Conservation (phyloP, 2,113 vertebrate genomes). For the Lepus europaeus region DNA sequence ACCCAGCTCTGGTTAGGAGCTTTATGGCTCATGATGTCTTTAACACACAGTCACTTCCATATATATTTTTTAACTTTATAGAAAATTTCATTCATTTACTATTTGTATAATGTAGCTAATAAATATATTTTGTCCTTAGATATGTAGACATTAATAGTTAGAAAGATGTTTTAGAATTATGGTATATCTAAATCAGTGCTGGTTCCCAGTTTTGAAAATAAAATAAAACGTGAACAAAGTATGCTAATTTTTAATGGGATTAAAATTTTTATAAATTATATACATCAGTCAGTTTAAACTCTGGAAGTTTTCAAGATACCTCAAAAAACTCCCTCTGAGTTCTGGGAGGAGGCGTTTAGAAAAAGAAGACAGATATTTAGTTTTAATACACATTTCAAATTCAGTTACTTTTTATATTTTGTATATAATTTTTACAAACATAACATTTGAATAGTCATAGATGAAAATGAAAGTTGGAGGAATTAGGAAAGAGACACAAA, state of each 20-base stretch:
- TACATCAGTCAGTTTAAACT: background rate
- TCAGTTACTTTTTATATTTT: background rate
- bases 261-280: background rate
- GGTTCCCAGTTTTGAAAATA: background rate
- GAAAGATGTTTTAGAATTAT: background rate
- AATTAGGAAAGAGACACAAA: rapidly evolving
- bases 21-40: no score
- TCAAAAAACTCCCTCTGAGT: background rate
- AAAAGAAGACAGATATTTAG: background rate
- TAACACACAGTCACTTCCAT: no score
- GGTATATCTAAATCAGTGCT: background rate
- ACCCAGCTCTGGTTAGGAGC: no score
- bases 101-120: background rate
- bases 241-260: background rate
- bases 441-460: background rate
- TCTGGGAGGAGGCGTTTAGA: background rate
- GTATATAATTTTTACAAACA: background rate
- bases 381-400: background rate
- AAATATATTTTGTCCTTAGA: background rate
- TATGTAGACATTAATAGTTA: background rate
- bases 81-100: background rate
- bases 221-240: background rate
- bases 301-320: background rate
- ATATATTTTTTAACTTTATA: background rate
- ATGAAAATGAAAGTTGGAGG: background rate